Conservation (phyloP, 2,888 invertebrate genomes). For the Harpagoxenus sublaevis region DNA sequence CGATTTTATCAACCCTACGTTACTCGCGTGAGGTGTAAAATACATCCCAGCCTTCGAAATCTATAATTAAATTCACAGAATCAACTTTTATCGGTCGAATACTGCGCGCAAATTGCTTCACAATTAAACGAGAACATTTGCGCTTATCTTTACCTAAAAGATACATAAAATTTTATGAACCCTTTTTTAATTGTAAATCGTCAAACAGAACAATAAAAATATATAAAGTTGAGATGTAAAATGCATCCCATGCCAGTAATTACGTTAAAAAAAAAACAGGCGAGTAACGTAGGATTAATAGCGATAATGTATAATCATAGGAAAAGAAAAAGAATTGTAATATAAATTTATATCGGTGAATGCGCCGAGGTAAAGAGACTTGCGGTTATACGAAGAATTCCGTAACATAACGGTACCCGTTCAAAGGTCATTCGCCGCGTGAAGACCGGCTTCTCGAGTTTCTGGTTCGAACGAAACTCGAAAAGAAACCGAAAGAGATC, state of each 20-base stretch:
- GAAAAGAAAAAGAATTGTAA: not conserved
- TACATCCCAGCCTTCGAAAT: not conserved
- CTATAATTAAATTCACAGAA: not conserved
- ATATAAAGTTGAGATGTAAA: not conserved
- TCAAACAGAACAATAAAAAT: not conserved
- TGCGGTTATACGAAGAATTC: slow-evolving; percentile 25
- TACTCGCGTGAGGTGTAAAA: not conserved
- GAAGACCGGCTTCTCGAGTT: not conserved
- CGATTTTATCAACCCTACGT: slow-evolving; percentile 3
- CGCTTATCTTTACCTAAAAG: not conserved
- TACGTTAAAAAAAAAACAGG: not conserved
- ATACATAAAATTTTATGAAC: not conserved
- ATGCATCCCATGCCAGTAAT: not conserved
- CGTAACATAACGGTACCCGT: slow-evolving; percentile 43
- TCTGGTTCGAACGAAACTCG: not conserved
- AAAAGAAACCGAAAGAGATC: not conserved
- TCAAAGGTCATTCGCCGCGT: slow-evolving; percentile 39
- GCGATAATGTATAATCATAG: not conserved
- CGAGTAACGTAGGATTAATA: not conserved
- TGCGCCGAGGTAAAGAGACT: not conserved
- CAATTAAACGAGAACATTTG: not conserved
- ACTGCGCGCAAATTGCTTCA: not conserved
- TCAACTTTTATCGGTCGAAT: not conserved
- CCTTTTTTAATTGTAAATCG: not conserved
- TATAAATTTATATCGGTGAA: not conserved